Evolutionary conservation across 2,888 invertebrate species (phyloP), one percentile per base, ranked within the genome.

Genomic region (Parapristionchus giblindavisi): DNA sequence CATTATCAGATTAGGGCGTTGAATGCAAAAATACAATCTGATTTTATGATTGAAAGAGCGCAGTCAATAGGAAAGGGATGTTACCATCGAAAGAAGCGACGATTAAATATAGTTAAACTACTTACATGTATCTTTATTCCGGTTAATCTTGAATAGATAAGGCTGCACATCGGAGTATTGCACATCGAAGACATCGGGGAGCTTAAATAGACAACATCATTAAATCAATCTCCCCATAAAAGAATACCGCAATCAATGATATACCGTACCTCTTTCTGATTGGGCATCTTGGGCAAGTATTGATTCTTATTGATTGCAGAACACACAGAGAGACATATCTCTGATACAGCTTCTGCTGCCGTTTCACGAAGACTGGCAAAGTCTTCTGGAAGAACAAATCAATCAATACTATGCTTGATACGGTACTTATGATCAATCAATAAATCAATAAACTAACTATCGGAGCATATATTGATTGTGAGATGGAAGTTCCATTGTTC

Each of bases 401-500:
- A 27, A 36, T 36, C 36, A 54, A 54, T n/a, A 54, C 56, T 6
- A 54, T n/a, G 56, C 6, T 54, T n/a, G 56, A 54, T 14, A 54
- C 27, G 56, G n/a, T 24, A n/a, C 27, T 8, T n/a, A 54, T 6
- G 6, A 8, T 24, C 5, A 54, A n/a, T 27, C 56, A 17, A 14
- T 24, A 6, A 54, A 24, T 54, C 17, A 6, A 54, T 14, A n/a
- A 17, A 14, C 43, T 66, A n/a, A 68, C 54, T 54, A n/a, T 51
- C 6, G 1, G 68, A 36, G 24, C 17, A n/a, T 1, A 68, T 17
- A 24, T 29, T n/a, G n/a, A 68, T 54, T 14, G n/a, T 36, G n/a
- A 98, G 91, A 85, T 94, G 92, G 6, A 98, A 92, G 48, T 95
- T 96, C 98, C 98, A 99, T 75, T 97, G 94, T 89, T 99, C 98